A percentile compares a stretch with the other conserved stretches of the same genome.
phyloP scores from a whole-genome alignment of 2,113 vertebrate genomes.

The Zootoca vivipara region DNA sequence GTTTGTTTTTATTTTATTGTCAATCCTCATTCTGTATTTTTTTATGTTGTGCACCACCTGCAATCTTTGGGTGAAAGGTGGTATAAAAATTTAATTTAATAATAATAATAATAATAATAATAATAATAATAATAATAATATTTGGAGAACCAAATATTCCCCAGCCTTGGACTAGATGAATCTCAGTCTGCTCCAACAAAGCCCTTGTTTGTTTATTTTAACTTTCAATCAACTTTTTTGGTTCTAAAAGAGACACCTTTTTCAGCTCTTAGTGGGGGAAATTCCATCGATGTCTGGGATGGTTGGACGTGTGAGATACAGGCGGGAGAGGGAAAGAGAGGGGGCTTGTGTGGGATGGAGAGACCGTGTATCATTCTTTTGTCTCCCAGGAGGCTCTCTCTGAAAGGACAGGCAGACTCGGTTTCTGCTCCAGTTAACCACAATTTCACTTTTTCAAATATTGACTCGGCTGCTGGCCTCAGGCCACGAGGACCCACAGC shows the following conservation, averaged over 20 bases:
- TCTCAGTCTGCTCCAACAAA: not conserved
- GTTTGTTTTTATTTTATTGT: too few species aligned
- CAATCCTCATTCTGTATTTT: too few species aligned
- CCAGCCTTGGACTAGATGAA: too few species aligned
- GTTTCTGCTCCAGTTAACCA: not conserved
- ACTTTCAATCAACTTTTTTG: not conserved
- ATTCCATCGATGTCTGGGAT: not conserved
- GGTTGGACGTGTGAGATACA: not conserved
- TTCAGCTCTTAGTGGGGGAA: not conserved
- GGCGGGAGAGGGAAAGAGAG: too few species aligned
- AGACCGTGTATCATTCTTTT: not conserved
- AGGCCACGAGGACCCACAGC: not conserved
- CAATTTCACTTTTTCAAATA: conserved; percentile 3
- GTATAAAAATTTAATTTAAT: too few species aligned
- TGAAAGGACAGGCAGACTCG: not conserved
- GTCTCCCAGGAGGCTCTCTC: not conserved
- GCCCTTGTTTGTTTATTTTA: too few species aligned
- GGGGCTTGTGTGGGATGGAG: not conserved
- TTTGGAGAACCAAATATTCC: too few species aligned
- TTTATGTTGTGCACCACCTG: too few species aligned
- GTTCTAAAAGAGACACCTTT: not conserved
- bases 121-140: too few species aligned
- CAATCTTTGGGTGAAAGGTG: too few species aligned
- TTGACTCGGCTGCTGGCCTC: not conserved
- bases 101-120: too few species aligned